Percentiles rank a stretch among this genome's conserved stretches.
Conservation (phyloP, 1,140 invertebrate genomes). For the Oscheius sp. region DNA sequence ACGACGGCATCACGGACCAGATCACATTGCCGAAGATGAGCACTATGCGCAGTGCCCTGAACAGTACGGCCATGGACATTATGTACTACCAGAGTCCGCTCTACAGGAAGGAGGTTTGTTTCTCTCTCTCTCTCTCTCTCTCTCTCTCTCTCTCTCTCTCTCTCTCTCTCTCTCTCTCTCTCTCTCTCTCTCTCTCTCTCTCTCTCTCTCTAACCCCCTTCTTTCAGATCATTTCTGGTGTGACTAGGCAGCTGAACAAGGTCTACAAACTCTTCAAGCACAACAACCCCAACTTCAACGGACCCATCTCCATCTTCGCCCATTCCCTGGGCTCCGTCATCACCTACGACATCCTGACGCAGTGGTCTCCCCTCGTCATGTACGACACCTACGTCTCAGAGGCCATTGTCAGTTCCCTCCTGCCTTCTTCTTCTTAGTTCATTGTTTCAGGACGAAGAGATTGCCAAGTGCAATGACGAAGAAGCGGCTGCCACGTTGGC, state of each 20-base stretch:
- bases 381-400: conserved; percentile 64
- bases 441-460: conserved; percentile 42
- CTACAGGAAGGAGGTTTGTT: conserved; percentile 71
- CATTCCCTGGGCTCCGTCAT: conserved; percentile 80
- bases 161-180: background rate
- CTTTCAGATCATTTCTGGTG: conserved; percentile 70
- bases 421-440: background rate
- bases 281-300: conserved; percentile 72
- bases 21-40: conserved; percentile 57
- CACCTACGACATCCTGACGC: conserved; percentile 75
- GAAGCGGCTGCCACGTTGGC: conserved; percentile 11
- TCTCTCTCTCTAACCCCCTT: background rate
- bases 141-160: background rate
- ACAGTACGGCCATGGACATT: conserved; percentile 75
- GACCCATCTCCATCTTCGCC: conserved; percentile 74
- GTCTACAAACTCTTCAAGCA: conserved; percentile 73
- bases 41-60: conserved; percentile 46
- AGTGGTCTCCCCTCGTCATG: conserved; percentile 68
- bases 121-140: background rate
- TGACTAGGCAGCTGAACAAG: conserved; percentile 71
- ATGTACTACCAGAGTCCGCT: conserved; percentile 79
- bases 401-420: conserved; percentile 49
- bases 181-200: background rate
- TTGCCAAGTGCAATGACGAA: conserved; percentile 27
- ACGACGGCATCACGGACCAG: conserved; percentile 50